Percentiles rank a stretch among this genome's conserved stretches.
Evolutionary conservation across 2,888 invertebrate species (phyloP).

Genomic region (Ecliptopera silaceata): DNA sequence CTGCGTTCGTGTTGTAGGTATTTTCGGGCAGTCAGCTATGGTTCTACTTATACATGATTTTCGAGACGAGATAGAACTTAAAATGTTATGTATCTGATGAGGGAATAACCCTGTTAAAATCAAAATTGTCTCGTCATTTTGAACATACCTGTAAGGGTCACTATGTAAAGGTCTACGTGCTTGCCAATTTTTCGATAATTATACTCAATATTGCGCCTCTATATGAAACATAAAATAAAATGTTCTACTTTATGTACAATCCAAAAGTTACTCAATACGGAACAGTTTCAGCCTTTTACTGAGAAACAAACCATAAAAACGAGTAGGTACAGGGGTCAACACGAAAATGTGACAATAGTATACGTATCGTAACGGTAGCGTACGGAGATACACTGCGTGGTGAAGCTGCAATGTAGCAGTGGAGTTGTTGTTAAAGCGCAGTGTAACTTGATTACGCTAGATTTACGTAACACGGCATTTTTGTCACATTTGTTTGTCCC

Average conservation of each 20-base stretch:
- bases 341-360: no score
- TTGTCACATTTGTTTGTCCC: no score
- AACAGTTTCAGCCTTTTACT: conserved; percentile 66
- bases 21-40: conserved; percentile 60
- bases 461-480: no score
- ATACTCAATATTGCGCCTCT: conserved; percentile 48
- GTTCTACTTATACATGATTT: conserved; percentile 14
- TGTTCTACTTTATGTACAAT: conserved; percentile 62
- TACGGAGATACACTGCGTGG: no score
- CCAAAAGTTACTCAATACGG: conserved; percentile 58
- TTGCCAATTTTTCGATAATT: conserved; percentile 39
- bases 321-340: conserved; percentile 50
- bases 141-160: no score
- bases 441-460: no score
- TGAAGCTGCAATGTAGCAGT: no score
- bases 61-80: conserved; percentile 19
- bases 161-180: conserved; percentile 47
- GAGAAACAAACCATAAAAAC: conserved; percentile 53
- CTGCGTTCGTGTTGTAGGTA: conserved; percentile 40
- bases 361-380: no score
- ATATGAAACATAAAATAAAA: conserved; percentile 47
- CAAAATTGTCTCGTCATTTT: conserved; percentile 29
- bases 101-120: neutral
- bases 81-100: neutral
- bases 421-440: no score